Evolutionary conservation across 2,113 vertebrate species (phyloP).

Genomic region (Callocephalon fimbriatum): DNA sequence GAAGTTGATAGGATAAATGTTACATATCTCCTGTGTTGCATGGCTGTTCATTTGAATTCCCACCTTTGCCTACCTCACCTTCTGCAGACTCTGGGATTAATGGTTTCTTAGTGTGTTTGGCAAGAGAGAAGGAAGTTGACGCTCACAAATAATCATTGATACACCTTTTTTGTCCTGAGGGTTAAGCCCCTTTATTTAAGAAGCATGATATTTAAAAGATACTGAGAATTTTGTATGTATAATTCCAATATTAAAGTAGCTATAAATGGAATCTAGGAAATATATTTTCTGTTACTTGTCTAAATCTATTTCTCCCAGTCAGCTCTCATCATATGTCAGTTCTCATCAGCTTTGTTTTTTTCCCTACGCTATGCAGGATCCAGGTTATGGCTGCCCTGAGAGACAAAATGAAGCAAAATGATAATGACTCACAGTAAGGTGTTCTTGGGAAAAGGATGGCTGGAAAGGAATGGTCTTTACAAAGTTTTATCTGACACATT

Average conservation of each 20-base stretch:
- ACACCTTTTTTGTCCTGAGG: not conserved
- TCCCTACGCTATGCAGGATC: conserved; percentile 6
- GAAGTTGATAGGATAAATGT: not conserved
- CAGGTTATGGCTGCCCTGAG: conserved; percentile 39
- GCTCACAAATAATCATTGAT: not conserved
- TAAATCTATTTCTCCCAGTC: not conserved
- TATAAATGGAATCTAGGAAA: not conserved
- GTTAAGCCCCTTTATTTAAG: not conserved
- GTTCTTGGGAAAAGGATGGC: not conserved
- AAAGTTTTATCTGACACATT: not conserved
- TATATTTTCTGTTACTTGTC: not conserved
- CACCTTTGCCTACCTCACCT: not conserved
- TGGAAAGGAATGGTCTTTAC: not conserved
- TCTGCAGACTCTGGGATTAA: not conserved
- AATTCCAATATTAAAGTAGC: not conserved
- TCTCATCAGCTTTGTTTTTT: not conserved
- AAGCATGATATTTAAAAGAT: not conserved
- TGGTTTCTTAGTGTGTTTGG: not conserved
- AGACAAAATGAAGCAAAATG: conserved; percentile 5
- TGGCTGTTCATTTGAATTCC: not conserved
- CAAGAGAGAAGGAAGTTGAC: not conserved
- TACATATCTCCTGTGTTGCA: not conserved
- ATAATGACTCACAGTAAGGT: conserved; percentile 52
- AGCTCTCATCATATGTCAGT: not conserved
- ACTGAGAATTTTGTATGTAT: not conserved